Evolutionary conservation across 2,888 invertebrate species (phyloP), one percentile per base, ranked within the genome.

Genomic region (Ochropleura leucogaster): DNA sequence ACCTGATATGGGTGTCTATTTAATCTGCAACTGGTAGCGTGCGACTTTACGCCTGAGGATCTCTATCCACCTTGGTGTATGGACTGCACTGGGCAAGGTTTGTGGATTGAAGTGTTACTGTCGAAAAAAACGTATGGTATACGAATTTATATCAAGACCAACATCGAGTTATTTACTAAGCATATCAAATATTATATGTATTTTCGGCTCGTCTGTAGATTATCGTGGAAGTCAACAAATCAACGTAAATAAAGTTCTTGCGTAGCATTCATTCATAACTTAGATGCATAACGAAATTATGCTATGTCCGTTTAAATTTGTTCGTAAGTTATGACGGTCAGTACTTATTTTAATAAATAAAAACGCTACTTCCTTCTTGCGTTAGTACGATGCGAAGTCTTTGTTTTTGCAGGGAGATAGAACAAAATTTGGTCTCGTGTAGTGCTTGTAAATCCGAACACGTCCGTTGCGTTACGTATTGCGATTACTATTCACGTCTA

Each of bases 81-180:
- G 53, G 20, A 46, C 30, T 30, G 30, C 53, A 53, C 57, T 60
- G 53, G 63, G 46, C 49, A 49, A 14, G n/a, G 51, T 40, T 47
- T 16, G 59, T 55, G 46, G 42, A 40, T 51, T 49, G 51, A 67
- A 53, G 40, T 18, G 60, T 65, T 60, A 87, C 72, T 87, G 77
- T 69, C 63, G 47, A 59, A 78, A 81, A 80, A 64, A 68, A 68
- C 65, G n/a, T 42, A 68, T 67, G 62, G 40, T 68, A 44, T 70
- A 62, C 53, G 47, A 81, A 75, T 88, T 86, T 88, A 88, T 87
- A 87, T 40, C 20, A 74, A 86, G 85, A 87, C 40, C 44, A 79
- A 72, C 62, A 49, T 64, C 64, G 70, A 62, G 42, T 69, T 87
- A 79, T 87, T 87, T 84, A 82, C 86, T 69, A 80, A 85, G 74